These are phyloP conservation scores for Drosophila oshimai DNA, from an alignment of 1,140 invertebrate genomes.

Conservation along the genomic window DNA sequence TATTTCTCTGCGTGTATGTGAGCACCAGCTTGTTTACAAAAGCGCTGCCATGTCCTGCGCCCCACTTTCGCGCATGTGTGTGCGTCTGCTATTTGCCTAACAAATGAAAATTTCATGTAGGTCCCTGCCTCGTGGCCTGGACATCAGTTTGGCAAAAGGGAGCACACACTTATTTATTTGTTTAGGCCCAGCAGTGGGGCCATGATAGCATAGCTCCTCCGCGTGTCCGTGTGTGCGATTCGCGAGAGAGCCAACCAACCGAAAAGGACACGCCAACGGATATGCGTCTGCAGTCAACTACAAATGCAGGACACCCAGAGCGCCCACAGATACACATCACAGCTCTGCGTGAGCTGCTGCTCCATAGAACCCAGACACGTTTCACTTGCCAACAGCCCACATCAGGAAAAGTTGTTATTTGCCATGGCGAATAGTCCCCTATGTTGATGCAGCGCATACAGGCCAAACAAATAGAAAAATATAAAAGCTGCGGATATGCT, in stretches of 20 bases:
- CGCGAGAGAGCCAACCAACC: constrained; percentile 13
- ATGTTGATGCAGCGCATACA: constrained; percentile 29
- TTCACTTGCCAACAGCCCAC: constrained; percentile 46
- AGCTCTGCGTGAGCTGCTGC: constrained; percentile 6
- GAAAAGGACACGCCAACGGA: constrained; percentile 60
- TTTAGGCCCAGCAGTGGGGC: constrained; percentile 69
- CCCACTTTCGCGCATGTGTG: constrained; percentile 38
- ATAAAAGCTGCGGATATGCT: constrained; percentile 23
- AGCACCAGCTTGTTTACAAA: constrained; percentile 51
- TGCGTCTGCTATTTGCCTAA: constrained; percentile 66
- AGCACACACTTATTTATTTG: constrained; percentile 76
- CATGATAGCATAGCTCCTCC: constrained; percentile 54
- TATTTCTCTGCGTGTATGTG: neutral
- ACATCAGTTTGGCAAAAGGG: constrained; percentile 72
- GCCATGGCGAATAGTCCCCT: constrained; percentile 4
- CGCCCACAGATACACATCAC: constrained; percentile 14
- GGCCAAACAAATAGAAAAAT: constrained; percentile 39
- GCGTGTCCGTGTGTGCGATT: neutral
- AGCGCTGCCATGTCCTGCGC: constrained; percentile 34
- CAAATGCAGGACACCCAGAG: constrained; percentile 46
- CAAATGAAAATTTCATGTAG: constrained; percentile 79
- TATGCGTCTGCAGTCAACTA: constrained; percentile 73
- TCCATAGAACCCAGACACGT: constrained; percentile 51
- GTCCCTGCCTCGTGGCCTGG: constrained; percentile 32
- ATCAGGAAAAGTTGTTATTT: constrained; percentile 43